Base-by-base conservation (phyloP, 92 coral and sea anemone genomes). In the Nematostella vectensis region DNA sequence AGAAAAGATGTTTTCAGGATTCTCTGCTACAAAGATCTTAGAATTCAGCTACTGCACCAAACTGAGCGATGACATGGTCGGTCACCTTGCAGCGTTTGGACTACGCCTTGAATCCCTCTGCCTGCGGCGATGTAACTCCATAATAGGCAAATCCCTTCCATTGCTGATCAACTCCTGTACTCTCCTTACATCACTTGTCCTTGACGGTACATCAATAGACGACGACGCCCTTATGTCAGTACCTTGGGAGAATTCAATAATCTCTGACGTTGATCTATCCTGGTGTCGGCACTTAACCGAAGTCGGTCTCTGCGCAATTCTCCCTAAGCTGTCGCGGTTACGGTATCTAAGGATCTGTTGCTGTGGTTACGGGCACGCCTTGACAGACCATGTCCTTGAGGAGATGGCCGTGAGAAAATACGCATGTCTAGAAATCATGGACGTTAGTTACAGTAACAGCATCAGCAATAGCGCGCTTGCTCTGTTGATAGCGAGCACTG, bases 311-410 rank as follows among this genome's bases (percentile, higher is more conserved):
- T 65, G 63, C 13, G 51, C 76, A 29, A 82, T 72, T 56, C 31
- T 91, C 0, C 83, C 88, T 2, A 74, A 65, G 11, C 65, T 88
- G 26, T 57, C 68, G 19, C 55, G 59, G 16, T 80, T 91, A 22
- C 79, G 82, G 25, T 85, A 75, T 47, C 36, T 91, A 9, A 71
- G 89, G 11, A 62, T 91, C 30, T 86, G 91, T 31, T 81, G 95
- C 57, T 88, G 85, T 16, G 98, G 98, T 22, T 85, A 85, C 61
- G 95, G 98, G 27, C 95, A 86, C 53, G 98, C 91, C 27, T 64
- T 86, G 56, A 91, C 95, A 2, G 95, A 91, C 51, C 67, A 55
- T 15, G 88, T 91, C 9, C 54, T 91, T 27, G 42, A 69, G 13
- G 71, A 48, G 13, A 91, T 91, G 93, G 49, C 71, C 8, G 19